Evolutionary conservation across 2,797 vertebrate species (phyloP).

Genomic region (Notoglanidium macrostoma): DNA sequence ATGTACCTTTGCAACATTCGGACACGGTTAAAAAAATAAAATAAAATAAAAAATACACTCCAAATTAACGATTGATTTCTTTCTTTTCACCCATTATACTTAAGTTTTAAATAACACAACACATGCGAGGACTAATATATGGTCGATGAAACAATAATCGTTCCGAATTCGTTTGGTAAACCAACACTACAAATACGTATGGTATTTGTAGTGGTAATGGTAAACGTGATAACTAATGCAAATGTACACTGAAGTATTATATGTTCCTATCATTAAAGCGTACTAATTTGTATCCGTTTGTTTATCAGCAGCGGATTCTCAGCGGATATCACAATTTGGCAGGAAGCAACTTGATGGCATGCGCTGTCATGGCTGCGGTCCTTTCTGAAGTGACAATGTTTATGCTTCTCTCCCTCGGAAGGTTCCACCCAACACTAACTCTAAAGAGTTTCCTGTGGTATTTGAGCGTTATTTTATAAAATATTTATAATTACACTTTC

Average conservation of each 20-base stretch:
- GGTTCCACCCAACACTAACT: neutral
- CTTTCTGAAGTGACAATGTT: neutral
- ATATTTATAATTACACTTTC: too few relatives aligned
- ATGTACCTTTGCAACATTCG: neutral
- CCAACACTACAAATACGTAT: neutral
- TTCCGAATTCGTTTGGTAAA: neutral
- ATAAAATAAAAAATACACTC: neutral
- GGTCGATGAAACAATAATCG: neutral
- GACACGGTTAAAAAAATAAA: neutral
- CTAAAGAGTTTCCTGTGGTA: neutral
- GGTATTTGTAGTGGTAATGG: too few relatives aligned
- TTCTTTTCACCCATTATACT: neutral
- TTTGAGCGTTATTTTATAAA: neutral
- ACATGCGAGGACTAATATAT: too few relatives aligned
- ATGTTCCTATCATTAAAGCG: neutral
- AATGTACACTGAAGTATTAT: neutral
- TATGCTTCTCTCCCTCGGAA: neutral
- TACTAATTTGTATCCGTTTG: neutral
- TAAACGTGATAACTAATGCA: neutral
- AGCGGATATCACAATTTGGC: constrained; percentile 64
- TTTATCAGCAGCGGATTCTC: constrained; percentile 46
- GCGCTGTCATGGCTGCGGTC: neutral
- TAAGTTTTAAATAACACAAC: neutral
- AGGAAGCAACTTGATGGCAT: constrained; percentile 59
- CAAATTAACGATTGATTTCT: neutral